Evolutionary conservation across 30 jellyfish, hydroid and myxozoan species (phyloP), one percentile per base, ranked within the genome.

Genomic region (Clytia hemisphaerica): DNA sequence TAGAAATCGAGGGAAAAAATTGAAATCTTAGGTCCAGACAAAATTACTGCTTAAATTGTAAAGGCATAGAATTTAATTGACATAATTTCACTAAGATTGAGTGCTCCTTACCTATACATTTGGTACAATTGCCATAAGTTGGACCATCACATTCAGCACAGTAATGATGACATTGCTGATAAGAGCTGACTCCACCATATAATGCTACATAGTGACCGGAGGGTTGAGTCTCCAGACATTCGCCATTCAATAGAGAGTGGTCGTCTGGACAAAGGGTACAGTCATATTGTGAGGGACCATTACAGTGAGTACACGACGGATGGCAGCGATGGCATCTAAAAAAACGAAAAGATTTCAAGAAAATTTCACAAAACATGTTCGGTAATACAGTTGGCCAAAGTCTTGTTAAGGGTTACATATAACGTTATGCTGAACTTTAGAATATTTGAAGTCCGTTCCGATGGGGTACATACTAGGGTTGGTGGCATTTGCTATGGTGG

Each of bases 71-170:
- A n/a, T n/a, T n/a, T n/a, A n/a, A n/a, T n/a, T n/a, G n/a, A n/a
- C n/a, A n/a, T n/a, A n/a, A n/a, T n/a, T n/a, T n/a, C n/a, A n/a
- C n/a, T n/a, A n/a, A n/a, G n/a, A n/a, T n/a, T n/a, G n/a, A n/a
- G n/a, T n/a, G n/a, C n/a, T n/a, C n/a, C n/a, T 38, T 69, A 69
- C 86, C 86, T 32, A 24, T 78, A 48, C 97, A 87, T 21, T 84
- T 37, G 34, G 70, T 58, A 51, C 97, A 87, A 26, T 87, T 81
- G 4, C 68, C 72, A 29, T 61, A 51, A 53, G 50, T 62, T 18
- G 95, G 93, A 33, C 95, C 95, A 58, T 28, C 66, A 57, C 99
- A 91, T 28, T 53, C 55, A 27, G 45, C 58, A 44, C 99, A 91
- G 9, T 72, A 76, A 18, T 67, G 83, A 67, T 91, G 99, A 60